Percentiles rank a stretch among this genome's conserved stretches.
These are phyloP conservation scores for Beris chalybata DNA, from an alignment of 2,888 invertebrate species.

Conservation along the genomic window DNA sequence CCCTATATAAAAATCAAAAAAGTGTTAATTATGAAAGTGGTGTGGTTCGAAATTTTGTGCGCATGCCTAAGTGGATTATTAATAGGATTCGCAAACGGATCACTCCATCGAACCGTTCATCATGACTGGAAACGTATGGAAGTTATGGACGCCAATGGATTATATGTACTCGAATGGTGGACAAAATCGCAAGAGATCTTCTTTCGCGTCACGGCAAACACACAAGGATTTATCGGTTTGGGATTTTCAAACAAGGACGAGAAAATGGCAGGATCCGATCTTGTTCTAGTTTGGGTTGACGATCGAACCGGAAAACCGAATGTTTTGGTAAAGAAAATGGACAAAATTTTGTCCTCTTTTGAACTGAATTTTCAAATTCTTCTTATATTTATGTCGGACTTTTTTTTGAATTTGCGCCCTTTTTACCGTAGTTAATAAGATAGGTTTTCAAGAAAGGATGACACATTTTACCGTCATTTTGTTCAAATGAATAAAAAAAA, in stretches of 20 bases:
- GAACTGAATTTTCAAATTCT: background rate
- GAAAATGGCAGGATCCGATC: constrained; percentile 79
- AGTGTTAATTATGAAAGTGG: constrained; percentile 22
- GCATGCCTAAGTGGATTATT: constrained; percentile 16
- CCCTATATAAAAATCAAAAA: background rate
- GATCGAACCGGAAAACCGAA: constrained; percentile 64
- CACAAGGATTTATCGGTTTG: constrained; percentile 82
- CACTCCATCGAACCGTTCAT: constrained; percentile 40
- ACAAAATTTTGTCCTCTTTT: background rate
- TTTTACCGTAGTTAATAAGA: background rate
- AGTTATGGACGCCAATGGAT: constrained; percentile 55
- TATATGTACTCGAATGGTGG: constrained; percentile 68
- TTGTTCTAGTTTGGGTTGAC: constrained; percentile 87
- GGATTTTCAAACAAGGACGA: constrained; percentile 79
- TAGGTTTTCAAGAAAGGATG: background rate
- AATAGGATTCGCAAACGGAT: constrained; percentile 3
- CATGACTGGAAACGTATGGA: constrained; percentile 53
- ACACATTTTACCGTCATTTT: too few species aligned
- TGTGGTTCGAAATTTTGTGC: constrained; percentile 25
- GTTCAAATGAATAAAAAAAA: too few species aligned
- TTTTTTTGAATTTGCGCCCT: background rate
- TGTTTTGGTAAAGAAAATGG: constrained; percentile 68
- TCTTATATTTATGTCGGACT: too few species aligned
- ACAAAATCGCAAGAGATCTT: constrained; percentile 70
- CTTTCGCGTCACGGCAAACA: constrained; percentile 79